phyloP scores from a whole-genome alignment of 1,140 invertebrate species.

The Conus ventricosus region DNA sequence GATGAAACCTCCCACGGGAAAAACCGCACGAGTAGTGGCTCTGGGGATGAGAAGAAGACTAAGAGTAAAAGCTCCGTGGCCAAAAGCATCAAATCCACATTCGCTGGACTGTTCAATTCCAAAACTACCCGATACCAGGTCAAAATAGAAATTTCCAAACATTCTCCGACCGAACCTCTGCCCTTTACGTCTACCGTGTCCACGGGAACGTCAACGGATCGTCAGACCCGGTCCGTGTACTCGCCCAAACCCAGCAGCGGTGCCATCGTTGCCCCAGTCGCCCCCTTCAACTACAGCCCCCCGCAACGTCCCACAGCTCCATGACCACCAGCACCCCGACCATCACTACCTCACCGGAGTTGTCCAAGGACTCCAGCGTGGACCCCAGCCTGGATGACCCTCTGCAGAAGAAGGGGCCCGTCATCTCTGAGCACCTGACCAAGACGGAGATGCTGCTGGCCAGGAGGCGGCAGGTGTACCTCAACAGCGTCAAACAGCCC shows the following conservation, averaged over 20 bases:
- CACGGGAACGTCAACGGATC: background rate
- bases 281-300: slow-evolving; percentile 79
- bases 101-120: slow-evolving; percentile 35
- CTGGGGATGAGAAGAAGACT: slow-evolving; percentile 25
- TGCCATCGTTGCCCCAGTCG: slow-evolving; percentile 74
- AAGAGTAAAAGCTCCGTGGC: slow-evolving; percentile 43
- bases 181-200: background rate
- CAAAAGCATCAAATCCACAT: slow-evolving; percentile 39
- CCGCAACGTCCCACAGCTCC: slow-evolving; percentile 11
- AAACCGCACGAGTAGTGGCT: background rate
- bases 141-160: slow-evolving; percentile 21
- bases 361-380: background rate
- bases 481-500: slow-evolving; percentile 40
- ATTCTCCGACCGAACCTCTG: background rate
- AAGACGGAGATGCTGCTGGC: slow-evolving; percentile 74
- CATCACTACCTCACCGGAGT: background rate
- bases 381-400: background rate
- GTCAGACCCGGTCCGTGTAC: background rate
- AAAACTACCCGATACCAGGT: slow-evolving; percentile 15
- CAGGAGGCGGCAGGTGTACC: slow-evolving; percentile 59
- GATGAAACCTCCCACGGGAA: slow-evolving; percentile 28
- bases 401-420: slow-evolving; percentile 10
- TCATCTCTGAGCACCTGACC: slow-evolving; percentile 55
- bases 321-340: background rate
- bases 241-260: slow-evolving; percentile 36